phyloP scores from a whole-genome alignment of 2,888 invertebrate genomes.

The Cinara cedri region DNA sequence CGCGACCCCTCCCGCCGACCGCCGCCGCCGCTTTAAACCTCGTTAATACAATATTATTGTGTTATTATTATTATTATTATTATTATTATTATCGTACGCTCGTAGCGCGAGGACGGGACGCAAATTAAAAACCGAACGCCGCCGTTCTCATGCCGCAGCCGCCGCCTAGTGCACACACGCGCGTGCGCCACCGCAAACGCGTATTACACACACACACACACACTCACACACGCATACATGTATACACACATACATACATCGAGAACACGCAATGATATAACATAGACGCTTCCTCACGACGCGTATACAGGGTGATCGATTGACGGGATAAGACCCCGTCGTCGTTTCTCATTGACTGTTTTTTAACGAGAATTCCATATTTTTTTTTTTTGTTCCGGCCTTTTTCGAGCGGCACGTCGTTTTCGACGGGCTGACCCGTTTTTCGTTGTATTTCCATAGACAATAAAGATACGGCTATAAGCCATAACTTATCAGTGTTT shows the following conservation, averaged over 20 bases:
- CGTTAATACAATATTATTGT: neutral
- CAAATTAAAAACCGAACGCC: conserved; percentile 37
- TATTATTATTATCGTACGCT: neutral
- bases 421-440: too few species aligned
- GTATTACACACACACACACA: neutral
- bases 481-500: too few species aligned
- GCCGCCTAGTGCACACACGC: neutral
- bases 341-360: too few species aligned
- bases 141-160: neutral
- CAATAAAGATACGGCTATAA: too few species aligned
- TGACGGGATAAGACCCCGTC: too few species aligned
- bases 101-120: neutral
- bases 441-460: too few species aligned
- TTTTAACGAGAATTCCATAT: too few species aligned
- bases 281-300: neutral
- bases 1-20: conserved; percentile 17
- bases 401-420: too few species aligned
- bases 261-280: too few species aligned
- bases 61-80: conserved; percentile 11
- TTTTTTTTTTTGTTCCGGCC: too few species aligned
- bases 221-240: neutral
- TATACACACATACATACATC: neutral
- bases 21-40: conserved; percentile 1
- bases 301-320: too few species aligned
- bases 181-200: too few species aligned